Evolutionary conservation across 2,113 vertebrate species (phyloP).

Genomic region (Salvelinus fontinalis): DNA sequence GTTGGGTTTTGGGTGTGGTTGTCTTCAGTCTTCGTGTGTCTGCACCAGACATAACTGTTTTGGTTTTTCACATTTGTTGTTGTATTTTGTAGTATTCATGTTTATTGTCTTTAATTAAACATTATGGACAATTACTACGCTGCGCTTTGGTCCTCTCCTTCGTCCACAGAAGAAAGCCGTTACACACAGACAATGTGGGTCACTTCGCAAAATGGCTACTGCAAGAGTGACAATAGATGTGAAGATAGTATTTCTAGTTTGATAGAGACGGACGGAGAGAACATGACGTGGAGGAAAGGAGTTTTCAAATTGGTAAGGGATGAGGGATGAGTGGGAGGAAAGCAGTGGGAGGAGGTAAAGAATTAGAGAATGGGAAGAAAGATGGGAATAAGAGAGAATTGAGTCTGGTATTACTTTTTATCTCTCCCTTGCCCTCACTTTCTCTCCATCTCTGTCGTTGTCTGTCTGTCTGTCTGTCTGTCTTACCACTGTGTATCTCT

Average conservation of each 20-base stretch:
- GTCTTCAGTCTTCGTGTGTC: too few species aligned
- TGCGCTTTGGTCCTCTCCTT: too few species aligned
- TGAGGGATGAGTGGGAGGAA: constrained; percentile 1
- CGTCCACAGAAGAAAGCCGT: too few species aligned
- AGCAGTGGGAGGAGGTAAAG: constrained; percentile 10
- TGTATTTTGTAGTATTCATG: too few species aligned
- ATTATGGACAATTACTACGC: too few species aligned
- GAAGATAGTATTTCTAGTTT: background rate
- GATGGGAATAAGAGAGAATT: constrained; percentile 22
- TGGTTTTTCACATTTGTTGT: too few species aligned
- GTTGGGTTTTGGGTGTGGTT: too few species aligned
- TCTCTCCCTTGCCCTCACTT: background rate
- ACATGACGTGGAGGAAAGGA: background rate
- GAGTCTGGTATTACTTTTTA: background rate
- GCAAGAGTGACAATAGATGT: background rate
- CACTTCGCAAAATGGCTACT: background rate
- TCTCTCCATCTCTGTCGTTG: background rate
- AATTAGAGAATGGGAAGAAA: constrained; percentile 16
- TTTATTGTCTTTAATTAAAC: too few species aligned
- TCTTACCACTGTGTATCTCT: background rate
- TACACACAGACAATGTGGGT: background rate
- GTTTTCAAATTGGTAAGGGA: background rate
- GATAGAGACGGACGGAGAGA: background rate
- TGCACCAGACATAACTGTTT: too few species aligned
- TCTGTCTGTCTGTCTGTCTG: background rate